Base-by-base conservation (phyloP, 2,113 vertebrate genomes). In the Dipodomys ordii region DNA sequence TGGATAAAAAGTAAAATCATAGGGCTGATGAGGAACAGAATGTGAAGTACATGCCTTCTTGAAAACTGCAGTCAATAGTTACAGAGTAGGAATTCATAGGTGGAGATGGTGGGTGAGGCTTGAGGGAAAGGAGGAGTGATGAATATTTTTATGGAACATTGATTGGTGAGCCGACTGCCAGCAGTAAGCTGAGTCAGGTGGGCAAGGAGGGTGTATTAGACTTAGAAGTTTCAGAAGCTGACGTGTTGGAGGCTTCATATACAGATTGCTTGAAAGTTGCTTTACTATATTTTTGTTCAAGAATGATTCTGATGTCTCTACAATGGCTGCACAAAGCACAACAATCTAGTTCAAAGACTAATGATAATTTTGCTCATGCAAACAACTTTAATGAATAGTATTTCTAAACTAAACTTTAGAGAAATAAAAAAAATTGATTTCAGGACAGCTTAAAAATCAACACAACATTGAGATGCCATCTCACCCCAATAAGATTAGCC, bases 341-440 rank as follows among this genome's bases (percentile, higher is more conserved):
- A 79, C 35, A 44, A 78, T 73, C 83, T 60, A 65, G 67, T 85
- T 74, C 30, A 77, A 82, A 90, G 30, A 44, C 72, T 60, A 67
- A 71, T n/a, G 32, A 27, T 84, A 65, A 20, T 86, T 91, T 92
- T 89, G 79, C 85, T 80, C 0, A 2, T 86, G 88, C 69, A 64
- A 49, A 39, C 6, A 2, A 53, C 9, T 93, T 93, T n/a, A 35
- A 39, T 62, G 49, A 96, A 88, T 6, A 68, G 2, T 39, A 27
- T 30, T 78, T 77, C 25, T 69, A 46, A 35, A 62, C 53, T 72
- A 68, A 78, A 11, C 72, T 84, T 93, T 79, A 22, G 83, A 67
- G 84, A 27, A 87, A 64, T 85, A 12, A 93, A 86, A 88, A 82
- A 96, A 88, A 83, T 46, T 85, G 83, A 86, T 72, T 82, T 92